A percentile compares a stretch with the other conserved stretches of the same genome.
Conservation (phyloP, 2,113 vertebrate genomes). For the Muntiacus muntjak region DNA sequence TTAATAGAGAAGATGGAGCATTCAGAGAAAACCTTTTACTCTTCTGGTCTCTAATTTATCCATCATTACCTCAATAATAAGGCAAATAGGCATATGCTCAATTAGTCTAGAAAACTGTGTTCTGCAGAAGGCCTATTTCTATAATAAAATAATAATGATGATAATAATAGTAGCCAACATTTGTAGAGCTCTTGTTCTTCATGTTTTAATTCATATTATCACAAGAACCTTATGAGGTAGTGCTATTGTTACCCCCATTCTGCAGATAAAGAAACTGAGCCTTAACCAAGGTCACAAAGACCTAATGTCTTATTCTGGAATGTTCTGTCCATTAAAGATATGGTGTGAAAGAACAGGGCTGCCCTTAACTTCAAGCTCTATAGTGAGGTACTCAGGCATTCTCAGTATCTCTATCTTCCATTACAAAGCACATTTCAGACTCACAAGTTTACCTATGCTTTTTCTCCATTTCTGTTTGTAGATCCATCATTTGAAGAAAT, state of each 20-base stretch:
- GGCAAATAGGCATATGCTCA: conserved; percentile 12
- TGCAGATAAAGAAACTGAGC: conserved; percentile 32
- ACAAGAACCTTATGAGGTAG: not conserved
- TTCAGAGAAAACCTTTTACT: conserved; percentile 49
- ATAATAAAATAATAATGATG: conserved; percentile 14
- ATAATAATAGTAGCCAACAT: not conserved
- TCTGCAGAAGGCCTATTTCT: conserved; percentile 2
- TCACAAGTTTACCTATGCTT: not conserved
- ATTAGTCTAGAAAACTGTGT: conserved; percentile 25
- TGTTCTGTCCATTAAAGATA: not conserved
- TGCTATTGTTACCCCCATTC: not conserved
- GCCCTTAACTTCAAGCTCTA: not conserved
- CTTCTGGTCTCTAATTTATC: conserved; percentile 44
- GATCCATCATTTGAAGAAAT: not conserved
- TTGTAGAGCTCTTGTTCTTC: not conserved
- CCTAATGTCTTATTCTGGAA: not conserved
- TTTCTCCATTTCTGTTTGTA: not conserved
- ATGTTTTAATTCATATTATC: conserved; percentile 20
- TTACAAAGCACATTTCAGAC: not conserved
- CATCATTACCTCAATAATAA: conserved; percentile 37
- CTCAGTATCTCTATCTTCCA: not conserved
- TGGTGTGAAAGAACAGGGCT: not conserved
- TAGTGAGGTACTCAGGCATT: not conserved
- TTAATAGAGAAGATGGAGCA: conserved; percentile 39
- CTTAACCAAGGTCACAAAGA: conserved; percentile 5